A percentile compares a stretch with the other conserved stretches of the same genome.
phyloP scores from a whole-genome alignment of 2,113 vertebrate genomes.

The Oreotragus oreotragus region DNA sequence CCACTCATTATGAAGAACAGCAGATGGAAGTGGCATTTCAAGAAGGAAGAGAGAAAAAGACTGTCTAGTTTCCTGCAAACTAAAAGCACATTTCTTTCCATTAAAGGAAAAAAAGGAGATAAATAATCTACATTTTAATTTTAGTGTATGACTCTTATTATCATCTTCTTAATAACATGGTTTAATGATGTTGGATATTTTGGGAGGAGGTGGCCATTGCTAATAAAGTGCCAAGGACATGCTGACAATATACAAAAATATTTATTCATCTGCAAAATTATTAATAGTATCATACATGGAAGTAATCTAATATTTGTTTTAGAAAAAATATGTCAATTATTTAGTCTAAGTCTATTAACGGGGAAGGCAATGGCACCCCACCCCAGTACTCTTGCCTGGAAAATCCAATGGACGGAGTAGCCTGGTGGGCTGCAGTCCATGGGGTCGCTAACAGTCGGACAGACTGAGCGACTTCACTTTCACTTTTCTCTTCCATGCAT shows the following conservation, averaged over 20 bases:
- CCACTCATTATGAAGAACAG: neutral
- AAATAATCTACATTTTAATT: neutral
- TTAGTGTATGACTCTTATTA: neutral
- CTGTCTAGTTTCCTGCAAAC: neutral
- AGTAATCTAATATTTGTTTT: conserved; percentile 6
- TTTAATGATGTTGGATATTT: neutral
- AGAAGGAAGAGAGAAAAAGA: neutral
- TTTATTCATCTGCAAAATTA: neutral
- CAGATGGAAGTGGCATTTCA: neutral
- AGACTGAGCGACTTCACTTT: too few species aligned
- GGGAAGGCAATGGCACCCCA: too few species aligned
- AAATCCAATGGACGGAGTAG: too few species aligned
- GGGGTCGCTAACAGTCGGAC: too few species aligned
- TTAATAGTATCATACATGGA: neutral
- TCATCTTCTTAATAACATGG: neutral
- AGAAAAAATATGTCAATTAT: conserved; percentile 1
- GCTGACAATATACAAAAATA: neutral
- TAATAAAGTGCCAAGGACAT: neutral
- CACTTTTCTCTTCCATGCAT: too few species aligned
- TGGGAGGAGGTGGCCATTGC: neutral
- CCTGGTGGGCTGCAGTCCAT: too few species aligned
- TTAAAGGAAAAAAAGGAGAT: neutral
- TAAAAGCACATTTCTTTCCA: neutral
- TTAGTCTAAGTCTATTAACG: too few species aligned
- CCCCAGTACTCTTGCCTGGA: too few species aligned